These are phyloP conservation scores for Harlomillsia oculata DNA, from an alignment of 1,140 invertebrate species.

Conservation along the genomic window DNA sequence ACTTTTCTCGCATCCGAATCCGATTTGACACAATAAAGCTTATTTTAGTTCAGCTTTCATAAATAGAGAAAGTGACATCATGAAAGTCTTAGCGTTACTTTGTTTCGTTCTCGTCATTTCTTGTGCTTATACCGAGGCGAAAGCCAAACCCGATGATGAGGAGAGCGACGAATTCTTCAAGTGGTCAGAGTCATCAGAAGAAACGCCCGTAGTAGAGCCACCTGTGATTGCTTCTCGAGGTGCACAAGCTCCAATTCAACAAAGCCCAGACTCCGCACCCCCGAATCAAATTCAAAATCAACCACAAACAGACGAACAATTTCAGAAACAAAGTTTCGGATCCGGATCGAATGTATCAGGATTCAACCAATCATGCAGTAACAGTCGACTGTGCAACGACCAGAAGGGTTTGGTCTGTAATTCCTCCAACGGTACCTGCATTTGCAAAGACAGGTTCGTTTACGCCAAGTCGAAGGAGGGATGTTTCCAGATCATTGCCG, in stretches of 20 bases:
- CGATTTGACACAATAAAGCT: too few relatives aligned
- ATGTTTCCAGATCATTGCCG: not conserved
- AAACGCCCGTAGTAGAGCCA: not conserved
- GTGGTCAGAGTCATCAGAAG: not conserved
- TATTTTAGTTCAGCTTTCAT: too few relatives aligned
- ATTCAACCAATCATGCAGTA: constrained; percentile 3
- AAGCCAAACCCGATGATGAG: too few relatives aligned
- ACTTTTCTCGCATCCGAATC: too few relatives aligned
- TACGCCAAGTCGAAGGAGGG: not conserved
- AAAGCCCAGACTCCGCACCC: too few relatives aligned
- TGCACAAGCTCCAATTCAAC: too few relatives aligned
- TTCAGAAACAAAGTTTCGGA: not conserved
- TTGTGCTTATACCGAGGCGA: too few relatives aligned
- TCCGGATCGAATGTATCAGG: not conserved
- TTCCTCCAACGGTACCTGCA: not conserved
- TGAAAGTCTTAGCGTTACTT: too few relatives aligned
- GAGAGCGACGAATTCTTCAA: too few relatives aligned
- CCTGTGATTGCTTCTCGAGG: not conserved
- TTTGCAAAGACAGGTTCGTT: not conserved
- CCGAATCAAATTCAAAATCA: not conserved
- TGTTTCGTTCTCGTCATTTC: too few relatives aligned
- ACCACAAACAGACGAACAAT: not conserved
- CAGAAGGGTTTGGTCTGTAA: not conserved
- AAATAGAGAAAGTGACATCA: too few relatives aligned
- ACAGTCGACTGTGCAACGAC: not conserved